Evolutionary conservation across 2,888 invertebrate species (phyloP).

Genomic region (Synergus japonicus): DNA sequence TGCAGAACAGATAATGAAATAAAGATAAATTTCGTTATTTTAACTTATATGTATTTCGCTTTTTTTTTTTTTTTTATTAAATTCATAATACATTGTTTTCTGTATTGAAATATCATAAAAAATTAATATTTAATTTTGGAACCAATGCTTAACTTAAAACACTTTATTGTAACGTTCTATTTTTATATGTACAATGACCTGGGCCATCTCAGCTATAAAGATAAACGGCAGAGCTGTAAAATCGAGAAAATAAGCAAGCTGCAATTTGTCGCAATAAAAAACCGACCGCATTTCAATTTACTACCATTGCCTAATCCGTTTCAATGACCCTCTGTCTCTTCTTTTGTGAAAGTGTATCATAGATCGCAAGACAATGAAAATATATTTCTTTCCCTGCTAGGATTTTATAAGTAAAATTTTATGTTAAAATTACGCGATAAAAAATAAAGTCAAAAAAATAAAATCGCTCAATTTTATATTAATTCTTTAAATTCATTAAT

Average conservation of each 20-base stretch:
- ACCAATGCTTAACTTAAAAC: neutral
- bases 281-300: slow-evolving; percentile 29
- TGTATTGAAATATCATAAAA: neutral
- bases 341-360: no score
- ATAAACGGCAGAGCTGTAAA: slow-evolving; percentile 14
- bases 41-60: neutral
- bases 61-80: neutral
- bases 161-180: neutral
- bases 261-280: slow-evolving; percentile 31
- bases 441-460: no score
- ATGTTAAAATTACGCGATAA: no score
- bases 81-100: neutral
- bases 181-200: slow-evolving; percentile 22
- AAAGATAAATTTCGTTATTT: neutral
- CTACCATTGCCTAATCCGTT: slow-evolving; percentile 16
- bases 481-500: no score
- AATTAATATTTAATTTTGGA: neutral
- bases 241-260: slow-evolving; percentile 23
- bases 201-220: neutral
- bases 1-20: neutral
- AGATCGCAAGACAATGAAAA: neutral
- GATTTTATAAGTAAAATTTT: no score
- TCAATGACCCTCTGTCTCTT: neutral
- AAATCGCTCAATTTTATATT: no score
- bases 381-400: neutral